These are phyloP conservation scores for Poliocrania exsul DNA, from an alignment of 2,797 vertebrate species.

Conservation along the genomic window DNA sequence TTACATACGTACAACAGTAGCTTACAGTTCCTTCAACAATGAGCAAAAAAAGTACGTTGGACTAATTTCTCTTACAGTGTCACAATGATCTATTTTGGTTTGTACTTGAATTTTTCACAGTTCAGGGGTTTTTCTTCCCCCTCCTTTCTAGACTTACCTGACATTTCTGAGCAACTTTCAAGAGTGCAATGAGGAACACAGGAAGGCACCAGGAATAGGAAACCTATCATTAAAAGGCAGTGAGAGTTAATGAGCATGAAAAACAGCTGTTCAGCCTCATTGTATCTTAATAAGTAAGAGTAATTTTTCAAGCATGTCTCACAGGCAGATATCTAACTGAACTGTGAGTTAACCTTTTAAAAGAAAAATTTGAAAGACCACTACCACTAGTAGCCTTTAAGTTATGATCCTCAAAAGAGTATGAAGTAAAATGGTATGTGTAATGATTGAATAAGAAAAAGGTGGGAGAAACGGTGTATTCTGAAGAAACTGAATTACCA, in stretches of 20 bases:
- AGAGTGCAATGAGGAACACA: neutral
- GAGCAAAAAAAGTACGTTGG: neutral
- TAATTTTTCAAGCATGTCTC: neutral
- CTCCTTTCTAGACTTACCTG: neutral
- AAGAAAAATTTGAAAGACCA: neutral
- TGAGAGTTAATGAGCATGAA: neutral
- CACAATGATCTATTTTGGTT: neutral
- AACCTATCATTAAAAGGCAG: neutral
- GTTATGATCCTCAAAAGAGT: neutral
- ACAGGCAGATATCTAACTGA: neutral
- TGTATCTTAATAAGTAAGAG: neutral
- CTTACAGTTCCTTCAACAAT: neutral
- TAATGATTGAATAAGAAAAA: neutral
- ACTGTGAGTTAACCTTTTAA: neutral
- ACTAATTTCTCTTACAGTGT: neutral
- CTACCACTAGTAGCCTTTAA: neutral
- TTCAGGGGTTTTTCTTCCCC: neutral
- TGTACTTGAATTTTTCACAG: neutral
- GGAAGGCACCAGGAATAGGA: neutral
- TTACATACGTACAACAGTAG: neutral
- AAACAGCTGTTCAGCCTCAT: neutral
- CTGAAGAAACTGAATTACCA: neutral
- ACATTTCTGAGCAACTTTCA: neutral
- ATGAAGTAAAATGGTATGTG: neutral
- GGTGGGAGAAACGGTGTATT: neutral